A percentile compares a stretch with the other conserved stretches of the same genome.
Conservation (phyloP, 2,888 invertebrate genomes). For the Barypeithes pellucidus region DNA sequence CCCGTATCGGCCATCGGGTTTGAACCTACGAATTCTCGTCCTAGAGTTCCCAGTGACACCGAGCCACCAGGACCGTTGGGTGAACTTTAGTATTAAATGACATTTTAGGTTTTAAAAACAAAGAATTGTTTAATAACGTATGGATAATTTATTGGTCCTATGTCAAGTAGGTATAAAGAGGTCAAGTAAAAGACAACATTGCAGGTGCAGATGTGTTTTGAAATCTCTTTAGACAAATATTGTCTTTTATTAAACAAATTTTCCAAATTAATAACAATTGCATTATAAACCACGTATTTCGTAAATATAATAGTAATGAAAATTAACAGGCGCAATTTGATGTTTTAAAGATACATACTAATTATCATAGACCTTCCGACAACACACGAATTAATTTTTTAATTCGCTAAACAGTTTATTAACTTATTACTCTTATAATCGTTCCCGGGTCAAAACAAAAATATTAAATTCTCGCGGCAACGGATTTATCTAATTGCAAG, state of each 20-base stretch:
- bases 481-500: too few species aligned
- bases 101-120: too few species aligned
- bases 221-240: constrained; percentile 18
- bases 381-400: neutral
- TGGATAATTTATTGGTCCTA: too few species aligned
- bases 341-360: neutral
- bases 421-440: neutral
- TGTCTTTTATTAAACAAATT: constrained; percentile 4
- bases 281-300: constrained; percentile 20
- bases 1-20: too few species aligned
- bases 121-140: too few species aligned
- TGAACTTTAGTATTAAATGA: too few species aligned
- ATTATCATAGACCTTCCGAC: neutral
- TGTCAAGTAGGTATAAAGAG: neutral
- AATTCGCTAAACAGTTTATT: neutral
- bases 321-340: constrained; percentile 18
- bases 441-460: neutral
- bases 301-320: constrained; percentile 24
- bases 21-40: too few species aligned
- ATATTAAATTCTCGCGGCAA: too few species aligned
- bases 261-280: constrained; percentile 11
- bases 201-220: neutral
- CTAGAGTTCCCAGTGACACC: too few species aligned
- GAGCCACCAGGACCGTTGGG: too few species aligned
- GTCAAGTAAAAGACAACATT: constrained; percentile 15